Evolutionary conservation across 1,140 invertebrate species (phyloP), one percentile per base, ranked within the genome.

Genomic region (Tenebrio molitor): DNA sequence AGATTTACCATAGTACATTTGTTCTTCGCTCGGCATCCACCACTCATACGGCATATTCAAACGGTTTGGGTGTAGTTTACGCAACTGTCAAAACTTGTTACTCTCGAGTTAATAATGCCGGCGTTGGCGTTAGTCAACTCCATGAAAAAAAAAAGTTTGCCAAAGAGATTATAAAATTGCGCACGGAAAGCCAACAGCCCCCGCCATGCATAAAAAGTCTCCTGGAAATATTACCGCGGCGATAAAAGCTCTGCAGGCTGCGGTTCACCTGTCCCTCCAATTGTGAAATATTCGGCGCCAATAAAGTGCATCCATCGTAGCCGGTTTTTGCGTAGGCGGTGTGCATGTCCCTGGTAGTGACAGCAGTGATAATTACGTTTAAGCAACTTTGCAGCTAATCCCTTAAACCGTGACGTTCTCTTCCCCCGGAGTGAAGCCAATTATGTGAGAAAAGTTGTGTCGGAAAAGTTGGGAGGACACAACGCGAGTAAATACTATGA

Each of bases 401-500:
- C 23, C 19, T 58, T 58, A 58, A 58, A 58, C 50, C 23, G 50
- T 58, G 50, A 58, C 50, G 50, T 58, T 58, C 50, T 29, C 50
- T 19, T 23, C 16, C 44, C n/a, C 17, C 2, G 19, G 64, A 42
- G 21, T 66, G 16, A 33, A 68, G 65, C 65, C 41, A 68, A 68
- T 68, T 46, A 44, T 50, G 41, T 44, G 25, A 46, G 25, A 68
- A 68, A 68, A 68, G 65, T 44, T 42, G 23, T 44, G 46, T 68
- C 62, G 17, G 39, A 68, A 68, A 68, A 68, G 41, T 68, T 68
- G 41, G 17, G 16, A 66, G 21, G 15, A 36, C 36, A 50, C 36
- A 68, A 68, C 41, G 19, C 23, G 25, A 69, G 68, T 69, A 69
- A 69, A 69, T 69, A 69, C 68, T 69, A 53, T 42, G 53, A 69